Conservation (phyloP, 2,113 vertebrate genomes). For the Isurus oxyrinchus region DNA sequence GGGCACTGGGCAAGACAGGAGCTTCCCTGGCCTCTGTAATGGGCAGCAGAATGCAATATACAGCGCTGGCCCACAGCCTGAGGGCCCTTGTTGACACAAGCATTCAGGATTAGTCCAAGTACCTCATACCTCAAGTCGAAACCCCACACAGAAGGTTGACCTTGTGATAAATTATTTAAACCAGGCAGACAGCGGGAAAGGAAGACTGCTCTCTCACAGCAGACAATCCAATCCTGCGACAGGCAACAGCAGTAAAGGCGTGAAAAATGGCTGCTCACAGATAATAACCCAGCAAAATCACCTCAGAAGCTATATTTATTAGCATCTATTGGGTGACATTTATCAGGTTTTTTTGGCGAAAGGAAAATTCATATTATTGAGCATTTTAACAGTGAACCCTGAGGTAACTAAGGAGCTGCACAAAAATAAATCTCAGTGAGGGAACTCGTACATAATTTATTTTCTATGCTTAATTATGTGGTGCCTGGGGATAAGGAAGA, state of each 20-base stretch:
- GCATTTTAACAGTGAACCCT: not conserved
- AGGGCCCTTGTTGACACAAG: not conserved
- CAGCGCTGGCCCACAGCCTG: not conserved
- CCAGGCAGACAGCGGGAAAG: not conserved
- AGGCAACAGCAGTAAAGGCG: not conserved
- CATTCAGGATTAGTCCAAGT: not conserved
- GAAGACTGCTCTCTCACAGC: not conserved
- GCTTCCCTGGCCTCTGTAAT: not conserved
- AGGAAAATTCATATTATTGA: not conserved
- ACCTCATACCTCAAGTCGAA: not conserved
- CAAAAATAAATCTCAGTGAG: slow-evolving; percentile 26
- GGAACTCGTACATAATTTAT: slow-evolving; percentile 32
- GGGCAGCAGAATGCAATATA: too few relatives aligned
- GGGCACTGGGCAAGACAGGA: not conserved
- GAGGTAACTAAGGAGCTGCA: slow-evolving; percentile 31
- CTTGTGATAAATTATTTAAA: slow-evolving; percentile 12
- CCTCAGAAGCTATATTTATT: not conserved
- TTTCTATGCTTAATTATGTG: slow-evolving; percentile 36
- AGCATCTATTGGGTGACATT: not conserved
- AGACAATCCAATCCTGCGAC: not conserved
- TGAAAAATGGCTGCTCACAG: not conserved
- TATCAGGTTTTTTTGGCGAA: not conserved
- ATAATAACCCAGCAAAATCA: not conserved
- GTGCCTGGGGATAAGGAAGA: slow-evolving; percentile 32
- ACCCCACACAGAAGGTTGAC: not conserved